Evolutionary conservation across 1,140 invertebrate genomes (phyloP).

Genomic region (Pararge aegeria): DNA sequence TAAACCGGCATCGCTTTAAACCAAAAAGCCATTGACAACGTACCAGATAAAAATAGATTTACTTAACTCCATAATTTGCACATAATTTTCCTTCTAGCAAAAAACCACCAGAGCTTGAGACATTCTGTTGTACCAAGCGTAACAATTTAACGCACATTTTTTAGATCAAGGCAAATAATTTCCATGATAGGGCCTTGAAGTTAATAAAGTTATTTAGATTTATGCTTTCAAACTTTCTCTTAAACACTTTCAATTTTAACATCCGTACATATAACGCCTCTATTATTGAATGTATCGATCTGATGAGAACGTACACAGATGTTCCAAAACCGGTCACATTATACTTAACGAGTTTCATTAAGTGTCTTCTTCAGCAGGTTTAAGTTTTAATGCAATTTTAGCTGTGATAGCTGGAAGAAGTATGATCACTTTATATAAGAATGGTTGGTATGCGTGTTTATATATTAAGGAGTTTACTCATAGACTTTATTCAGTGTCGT

Average conservation of each 20-base stretch:
- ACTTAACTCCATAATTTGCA: neutral
- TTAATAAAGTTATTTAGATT: neutral
- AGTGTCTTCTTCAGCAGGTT: no score
- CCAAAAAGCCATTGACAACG: no score
- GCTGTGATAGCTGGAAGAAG: no score
- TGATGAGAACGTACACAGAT: neutral
- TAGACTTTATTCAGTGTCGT: no score
- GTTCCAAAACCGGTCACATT: neutral
- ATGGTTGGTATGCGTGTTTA: no score
- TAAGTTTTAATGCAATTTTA: no score
- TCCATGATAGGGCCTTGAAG: conserved; percentile 1
- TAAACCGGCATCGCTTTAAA: neutral
- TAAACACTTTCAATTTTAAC: conserved; percentile 21
- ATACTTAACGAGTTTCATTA: neutral
- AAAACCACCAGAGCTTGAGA: neutral
- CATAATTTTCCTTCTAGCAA: neutral
- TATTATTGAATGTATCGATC: conserved; percentile 5
- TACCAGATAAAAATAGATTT: no score
- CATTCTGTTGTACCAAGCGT: neutral
- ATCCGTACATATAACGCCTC: neutral
- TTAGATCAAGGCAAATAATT: conserved; percentile 2
- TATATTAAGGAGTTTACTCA: no score
- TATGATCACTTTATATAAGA: no score
- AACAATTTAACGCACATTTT: conserved; percentile 7
- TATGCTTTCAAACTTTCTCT: conserved; percentile 23